Base-by-base conservation (phyloP, 2,888 invertebrate genomes). In the Trissolcus japonicus region DNA sequence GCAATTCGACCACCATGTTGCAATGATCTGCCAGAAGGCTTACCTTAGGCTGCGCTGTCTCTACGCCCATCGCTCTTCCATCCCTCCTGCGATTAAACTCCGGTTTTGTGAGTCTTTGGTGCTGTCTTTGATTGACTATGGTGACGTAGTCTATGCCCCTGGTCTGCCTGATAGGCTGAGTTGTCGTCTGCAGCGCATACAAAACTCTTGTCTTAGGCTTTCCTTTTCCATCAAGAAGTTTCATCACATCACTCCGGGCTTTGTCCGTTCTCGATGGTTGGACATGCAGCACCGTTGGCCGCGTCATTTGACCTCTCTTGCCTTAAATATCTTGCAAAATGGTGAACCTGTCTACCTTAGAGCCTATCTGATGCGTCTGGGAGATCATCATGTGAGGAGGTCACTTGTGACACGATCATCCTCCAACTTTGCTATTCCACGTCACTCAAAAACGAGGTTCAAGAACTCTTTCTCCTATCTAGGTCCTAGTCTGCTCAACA, bases 181-280 rank as follows among this genome's bases (percentile, higher is more conserved):
- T 0, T 40, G 3, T 2, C 29, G 41, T n/a, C 4, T 61, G 0
- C 61, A 61, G n/a, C 16, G 3, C 1, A 17, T 61, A 1, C 61
- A 51, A 35, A 61, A 61, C 13, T 13, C 51, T 4, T 61, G 51
- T 17, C 6, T 51, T 0, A 0, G 61, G 1, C 50, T 51, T 35
- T 61, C 21, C 40, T 61, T 14, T 40, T 35, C 40, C 1, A 16
- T 61, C 0, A 14, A 35, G 14, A 61, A 61, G 14, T 61, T 19
- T 50, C 35, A 50, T 11, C 61, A 61, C 11, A 56, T 56, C 14
- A 14, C 16, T 7, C 7, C 14, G 2, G 6, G 6, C n/a, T 48
- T 48, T 48, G 1, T 14, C 1, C 14, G 6, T 1, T 13, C 48
- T 2, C 6, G 48, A 14, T 48, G 48, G 48, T 48, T 48, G 16